Percentiles rank a stretch among this genome's conserved stretches.
phyloP scores from a whole-genome alignment of 2,888 invertebrate genomes.

The Polydrusus tereticollis region DNA sequence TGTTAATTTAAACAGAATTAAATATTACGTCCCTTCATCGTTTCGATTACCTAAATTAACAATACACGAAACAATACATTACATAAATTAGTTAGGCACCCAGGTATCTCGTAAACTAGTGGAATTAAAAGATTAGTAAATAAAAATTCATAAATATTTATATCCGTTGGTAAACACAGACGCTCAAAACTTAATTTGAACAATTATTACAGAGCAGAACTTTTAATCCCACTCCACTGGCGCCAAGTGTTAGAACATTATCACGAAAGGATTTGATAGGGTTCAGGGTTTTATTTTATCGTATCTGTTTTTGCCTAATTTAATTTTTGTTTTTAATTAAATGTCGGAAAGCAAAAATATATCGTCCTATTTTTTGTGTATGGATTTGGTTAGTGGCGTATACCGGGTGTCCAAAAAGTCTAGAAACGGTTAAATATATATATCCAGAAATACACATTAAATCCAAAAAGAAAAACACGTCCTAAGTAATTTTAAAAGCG shows the following conservation, averaged over 20 bases:
- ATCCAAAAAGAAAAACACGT: no score
- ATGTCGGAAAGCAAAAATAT: constrained; percentile 3
- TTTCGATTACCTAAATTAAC: background rate
- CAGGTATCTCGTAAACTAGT: background rate
- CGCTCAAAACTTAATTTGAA: background rate
- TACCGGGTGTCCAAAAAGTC: no score
- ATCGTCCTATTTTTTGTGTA: background rate
- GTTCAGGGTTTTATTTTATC: background rate
- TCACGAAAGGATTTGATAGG: constrained; percentile 11
- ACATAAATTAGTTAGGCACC: background rate
- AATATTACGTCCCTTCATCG: no score
- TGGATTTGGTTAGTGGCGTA: no score
- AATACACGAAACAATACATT: no score
- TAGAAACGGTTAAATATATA: no score
- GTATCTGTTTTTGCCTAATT: background rate
- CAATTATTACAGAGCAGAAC: constrained; percentile 1
- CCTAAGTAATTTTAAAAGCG: no score
- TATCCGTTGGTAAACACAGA: constrained; percentile 9
- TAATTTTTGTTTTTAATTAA: constrained; percentile 7
- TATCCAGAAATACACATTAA: no score
- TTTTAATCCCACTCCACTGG: constrained; percentile 11
- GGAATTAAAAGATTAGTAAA: constrained; percentile 5
- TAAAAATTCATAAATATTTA: constrained; percentile 15
- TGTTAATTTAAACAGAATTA: no score
- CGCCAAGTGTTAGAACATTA: constrained; percentile 5